phyloP scores from a whole-genome alignment of 2,797 vertebrate species.

The Geotrypetes seraphini region DNA sequence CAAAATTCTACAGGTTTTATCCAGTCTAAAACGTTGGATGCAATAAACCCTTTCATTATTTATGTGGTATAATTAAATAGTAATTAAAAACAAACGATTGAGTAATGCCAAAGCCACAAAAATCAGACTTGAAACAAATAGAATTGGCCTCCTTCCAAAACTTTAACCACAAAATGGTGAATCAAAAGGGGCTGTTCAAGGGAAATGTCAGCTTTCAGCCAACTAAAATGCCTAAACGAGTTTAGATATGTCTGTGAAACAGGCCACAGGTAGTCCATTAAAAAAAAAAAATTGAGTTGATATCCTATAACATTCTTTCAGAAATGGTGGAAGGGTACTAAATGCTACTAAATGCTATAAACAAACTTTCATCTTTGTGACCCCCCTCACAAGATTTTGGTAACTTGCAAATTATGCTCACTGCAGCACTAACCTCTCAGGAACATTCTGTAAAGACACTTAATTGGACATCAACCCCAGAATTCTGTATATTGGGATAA shows the following conservation, averaged over 20 bases:
- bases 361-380: no score
- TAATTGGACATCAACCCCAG: no score
- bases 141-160: conserved; percentile 37
- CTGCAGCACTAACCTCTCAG: no score
- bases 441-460: no score
- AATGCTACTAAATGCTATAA: no score
- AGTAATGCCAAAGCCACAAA: conserved; percentile 35
- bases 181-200: conserved; percentile 34
- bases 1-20: conserved; percentile 15
- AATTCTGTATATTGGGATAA: no score
- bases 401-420: no score
- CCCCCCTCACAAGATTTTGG: no score
- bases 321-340: no score
- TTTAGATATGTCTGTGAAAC: conserved; percentile 1
- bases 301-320: no score
- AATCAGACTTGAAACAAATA: conserved; percentile 39
- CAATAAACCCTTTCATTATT: conserved; percentile 23
- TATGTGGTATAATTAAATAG: conserved; percentile 25
- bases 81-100: conserved; percentile 50
- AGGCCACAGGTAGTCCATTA: no score
- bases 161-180: conserved; percentile 34
- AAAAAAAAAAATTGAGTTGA: no score
- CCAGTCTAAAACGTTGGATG: conserved; percentile 11
- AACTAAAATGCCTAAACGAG: conserved; percentile 20
- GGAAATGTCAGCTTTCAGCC: conserved; percentile 26